Base-by-base conservation (phyloP, 2,113 vertebrate genomes). In the Syrrhaptes paradoxus region DNA sequence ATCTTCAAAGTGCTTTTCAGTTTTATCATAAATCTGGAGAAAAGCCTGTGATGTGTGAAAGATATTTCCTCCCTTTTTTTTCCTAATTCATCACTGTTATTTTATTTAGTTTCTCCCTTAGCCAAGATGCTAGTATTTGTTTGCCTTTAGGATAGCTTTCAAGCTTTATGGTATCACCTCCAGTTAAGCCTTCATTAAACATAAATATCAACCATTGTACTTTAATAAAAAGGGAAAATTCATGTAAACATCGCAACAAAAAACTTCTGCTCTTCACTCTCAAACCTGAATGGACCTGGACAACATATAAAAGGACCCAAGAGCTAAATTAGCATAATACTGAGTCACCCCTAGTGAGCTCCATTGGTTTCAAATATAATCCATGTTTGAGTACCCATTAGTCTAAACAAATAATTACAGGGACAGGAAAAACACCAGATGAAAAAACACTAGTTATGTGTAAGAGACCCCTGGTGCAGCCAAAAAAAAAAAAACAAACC, bases 121-220 rank as follows among this genome's bases (percentile, higher is more conserved):
- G 14, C 54, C 26, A 91, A 34, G 49, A 68, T 95, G 90, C 34
- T 89, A 95, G 92, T 94, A 94, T 95, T 94, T 96, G 82, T 76
- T 87, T 96, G 9, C 46, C 79, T 96, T 79, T 94, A 96, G 93
- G 89, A 87, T 43, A 66, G 22, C 68, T 97, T 96, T 90, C 55
- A 91, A 81, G 46, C 36, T 89, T 76, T 82, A 92, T 75, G 16
- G 75, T 91, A 90, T 72, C 2, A 34, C 48, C 75, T 97, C 68
- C 86, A 93, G 58, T 89, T 97, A 97, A 97, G 54, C 41, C 83
- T 85, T 92, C 89, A 76, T 85, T 82, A 92, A 95, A 76, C 41
- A 45, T 36, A 82, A 89, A 73, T 87, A 76, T 93, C 73, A 86
- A 55, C 38, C 3, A 51, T 85, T 89, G 45, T 59, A 87, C 86